Conservation (phyloP, 2,888 invertebrate species). For the Brachylomia viminalis region DNA sequence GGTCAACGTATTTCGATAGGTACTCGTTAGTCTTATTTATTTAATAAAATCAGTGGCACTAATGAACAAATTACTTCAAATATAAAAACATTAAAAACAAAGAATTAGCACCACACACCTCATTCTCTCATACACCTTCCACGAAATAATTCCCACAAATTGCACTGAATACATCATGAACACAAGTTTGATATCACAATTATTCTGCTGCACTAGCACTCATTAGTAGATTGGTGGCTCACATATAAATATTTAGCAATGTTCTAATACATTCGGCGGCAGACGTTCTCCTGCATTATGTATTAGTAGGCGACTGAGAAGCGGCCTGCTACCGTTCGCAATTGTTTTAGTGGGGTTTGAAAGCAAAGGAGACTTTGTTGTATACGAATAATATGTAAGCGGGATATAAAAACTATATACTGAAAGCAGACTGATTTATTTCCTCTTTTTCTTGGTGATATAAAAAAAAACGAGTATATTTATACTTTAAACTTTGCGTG, state of each 20-base stretch:
- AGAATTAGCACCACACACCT: neutral
- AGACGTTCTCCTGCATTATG: constrained; percentile 80
- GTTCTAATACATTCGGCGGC: constrained; percentile 83
- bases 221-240: constrained; percentile 64
- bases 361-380: neutral
- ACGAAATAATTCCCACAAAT: constrained; percentile 30
- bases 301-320: constrained; percentile 66
- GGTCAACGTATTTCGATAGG: too few species aligned
- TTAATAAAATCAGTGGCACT: neutral
- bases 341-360: constrained; percentile 43
- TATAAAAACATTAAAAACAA: neutral
- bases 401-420: neutral
- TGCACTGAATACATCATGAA: constrained; percentile 39
- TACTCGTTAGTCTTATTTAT: neutral
- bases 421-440: too few species aligned
- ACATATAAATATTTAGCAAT: constrained; percentile 83
- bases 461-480: too few species aligned
- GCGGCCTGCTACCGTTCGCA: constrained; percentile 24
- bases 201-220: constrained; percentile 46
- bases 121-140: neutral
- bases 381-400: neutral
- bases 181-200: constrained; percentile 40
- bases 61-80: neutral
- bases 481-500: too few species aligned
- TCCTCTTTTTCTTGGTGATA: too few species aligned